Base-by-base conservation (phyloP, 2,113 vertebrate genomes). In the Archocentrus centrarchus region DNA sequence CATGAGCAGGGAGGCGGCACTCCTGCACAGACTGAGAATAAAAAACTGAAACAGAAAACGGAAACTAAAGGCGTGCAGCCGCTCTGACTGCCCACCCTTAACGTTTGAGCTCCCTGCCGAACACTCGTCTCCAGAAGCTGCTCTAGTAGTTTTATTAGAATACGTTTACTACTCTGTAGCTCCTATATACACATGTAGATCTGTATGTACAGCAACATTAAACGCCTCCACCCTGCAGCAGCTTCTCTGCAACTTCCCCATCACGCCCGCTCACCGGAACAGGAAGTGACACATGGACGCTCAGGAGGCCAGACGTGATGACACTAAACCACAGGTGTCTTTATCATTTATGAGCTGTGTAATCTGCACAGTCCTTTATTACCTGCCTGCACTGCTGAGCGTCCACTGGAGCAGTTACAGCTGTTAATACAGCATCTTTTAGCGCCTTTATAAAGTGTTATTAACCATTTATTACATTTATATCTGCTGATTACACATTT, bases 181-280 rank as follows among this genome's bases (percentile, higher is more conserved):
- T 82, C 79, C 77, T 89, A 91, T 86, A n/a, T 89, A 89, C 84
- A 88, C 77, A 78, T 79, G 73, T 62, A 64, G 24, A 47, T 75
- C 80, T 44, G 6, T 27, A 77, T 81, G 2, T 76, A 89, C 84
- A 85, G 68, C 78, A 8, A 73, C 79, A 5, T 3, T 3, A 10
- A 75, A 24, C 20, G 7, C 57, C 62, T 13, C 60, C 59, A 15
- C n/a, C 18, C 30, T 32, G 17, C 80, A 22, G 32, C 81, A 64
- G 75, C 77, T 47, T 4, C 58, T 61, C 27, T 59, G 80, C 80
- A 75, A 75, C 75, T 22, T 18, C 57, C 64, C 32, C 37, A 11
- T 62, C 47, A 7, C 30, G 20, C 3, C 53, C 4, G 53, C 53
- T 55, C 53, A 10, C 22, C n/a, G 0, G 14, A 22, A 39, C 32